phyloP scores from a whole-genome alignment of 1,140 invertebrate species.

The Drosophila ogumai region DNA sequence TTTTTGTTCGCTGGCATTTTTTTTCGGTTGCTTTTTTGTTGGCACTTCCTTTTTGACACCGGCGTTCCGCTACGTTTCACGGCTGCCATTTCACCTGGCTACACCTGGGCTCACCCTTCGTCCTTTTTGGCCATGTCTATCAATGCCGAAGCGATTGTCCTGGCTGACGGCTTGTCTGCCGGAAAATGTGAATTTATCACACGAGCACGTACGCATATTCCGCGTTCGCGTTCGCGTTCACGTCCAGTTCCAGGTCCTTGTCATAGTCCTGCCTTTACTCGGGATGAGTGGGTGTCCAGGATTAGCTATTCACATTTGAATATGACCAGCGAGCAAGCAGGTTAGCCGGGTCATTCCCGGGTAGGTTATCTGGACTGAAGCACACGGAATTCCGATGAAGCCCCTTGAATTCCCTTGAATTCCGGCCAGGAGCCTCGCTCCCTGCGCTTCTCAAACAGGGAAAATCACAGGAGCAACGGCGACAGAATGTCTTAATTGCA shows the following conservation, averaged over 20 bases:
- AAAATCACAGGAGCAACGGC: slow-evolving; percentile 30
- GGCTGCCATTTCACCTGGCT: slow-evolving; percentile 51
- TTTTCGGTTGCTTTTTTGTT: slow-evolving; percentile 44
- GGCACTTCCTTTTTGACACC: slow-evolving; percentile 80
- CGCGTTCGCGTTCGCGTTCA: slow-evolving; percentile 7
- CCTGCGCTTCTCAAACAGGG: slow-evolving; percentile 3
- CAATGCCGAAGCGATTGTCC: slow-evolving; percentile 68
- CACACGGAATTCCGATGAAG: slow-evolving; percentile 13
- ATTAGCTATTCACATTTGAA: slow-evolving; percentile 75
- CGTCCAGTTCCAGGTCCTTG: background rate
- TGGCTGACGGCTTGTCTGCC: slow-evolving; percentile 57
- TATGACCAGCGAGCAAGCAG: slow-evolving; percentile 41
- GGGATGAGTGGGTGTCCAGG: slow-evolving; percentile 48
- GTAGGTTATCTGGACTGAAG: slow-evolving; percentile 35
- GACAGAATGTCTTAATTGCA: slow-evolving; percentile 78
- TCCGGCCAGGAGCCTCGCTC: slow-evolving; percentile 9
- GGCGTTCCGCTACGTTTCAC: slow-evolving; percentile 80
- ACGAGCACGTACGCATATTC: slow-evolving; percentile 82
- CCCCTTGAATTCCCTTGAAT: background rate
- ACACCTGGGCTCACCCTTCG: slow-evolving; percentile 1
- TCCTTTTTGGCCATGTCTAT: slow-evolving; percentile 58
- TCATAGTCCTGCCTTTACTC: background rate
- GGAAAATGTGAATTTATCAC: slow-evolving; percentile 83
- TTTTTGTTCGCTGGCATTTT: background rate
- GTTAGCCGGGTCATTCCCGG: background rate